phyloP scores from a whole-genome alignment of 92 coral and sea anemone species.

The Epizoanthus ramosus region DNA sequence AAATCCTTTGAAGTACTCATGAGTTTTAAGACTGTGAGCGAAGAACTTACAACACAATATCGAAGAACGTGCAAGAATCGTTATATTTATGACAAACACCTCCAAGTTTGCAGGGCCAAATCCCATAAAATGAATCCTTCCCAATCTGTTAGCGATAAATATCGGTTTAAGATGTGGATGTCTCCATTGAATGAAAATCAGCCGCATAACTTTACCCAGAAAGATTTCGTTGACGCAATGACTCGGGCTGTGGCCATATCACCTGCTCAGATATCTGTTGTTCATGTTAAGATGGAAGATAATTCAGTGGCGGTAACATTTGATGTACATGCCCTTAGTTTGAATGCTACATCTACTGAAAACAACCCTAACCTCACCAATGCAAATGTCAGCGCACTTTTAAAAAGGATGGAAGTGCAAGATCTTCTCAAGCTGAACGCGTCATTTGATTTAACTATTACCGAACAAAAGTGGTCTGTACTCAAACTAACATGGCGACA shows the following conservation, averaged over 20 bases:
- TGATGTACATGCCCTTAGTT: constrained; percentile 18
- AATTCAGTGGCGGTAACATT: constrained; percentile 22
- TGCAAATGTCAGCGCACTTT: not conserved
- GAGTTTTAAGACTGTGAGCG: constrained; percentile 23
- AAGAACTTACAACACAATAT: not conserved
- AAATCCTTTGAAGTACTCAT: constrained; percentile 77
- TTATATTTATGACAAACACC: constrained; percentile 58
- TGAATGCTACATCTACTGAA: not conserved
- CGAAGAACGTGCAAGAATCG: constrained; percentile 24
- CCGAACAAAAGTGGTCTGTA: constrained; percentile 59
- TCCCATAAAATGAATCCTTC: constrained; percentile 50
- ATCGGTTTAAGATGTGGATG: constrained; percentile 72
- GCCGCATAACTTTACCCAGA: constrained; percentile 39
- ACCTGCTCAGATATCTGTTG: constrained; percentile 14
- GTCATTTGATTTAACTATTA: constrained; percentile 54
- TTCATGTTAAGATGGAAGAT: constrained; percentile 7
- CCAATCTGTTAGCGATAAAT: constrained; percentile 69
- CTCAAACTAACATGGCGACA: constrained; percentile 66
- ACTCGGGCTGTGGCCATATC: constrained; percentile 17
- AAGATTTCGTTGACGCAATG: constrained; percentile 48
- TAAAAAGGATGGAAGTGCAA: not conserved
- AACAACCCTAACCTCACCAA: not conserved
- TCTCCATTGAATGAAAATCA: constrained; percentile 47
- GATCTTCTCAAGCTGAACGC: constrained; percentile 56
- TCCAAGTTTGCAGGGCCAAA: constrained; percentile 64